phyloP scores from a whole-genome alignment of 2,797 vertebrate species.

The Ciconia nigra region DNA sequence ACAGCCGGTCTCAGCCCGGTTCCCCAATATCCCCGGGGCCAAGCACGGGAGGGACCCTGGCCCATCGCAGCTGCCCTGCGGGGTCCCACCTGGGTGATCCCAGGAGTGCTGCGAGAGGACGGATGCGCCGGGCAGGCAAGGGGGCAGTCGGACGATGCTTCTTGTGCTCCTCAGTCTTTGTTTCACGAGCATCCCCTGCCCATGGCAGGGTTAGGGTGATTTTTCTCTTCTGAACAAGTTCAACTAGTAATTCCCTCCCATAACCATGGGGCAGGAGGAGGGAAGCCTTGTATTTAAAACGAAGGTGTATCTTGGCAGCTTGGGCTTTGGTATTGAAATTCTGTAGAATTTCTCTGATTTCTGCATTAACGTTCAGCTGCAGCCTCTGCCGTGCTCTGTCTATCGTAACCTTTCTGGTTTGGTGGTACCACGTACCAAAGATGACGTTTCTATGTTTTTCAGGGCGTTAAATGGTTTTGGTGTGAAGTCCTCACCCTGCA shows the following conservation, averaged over 20 bases:
- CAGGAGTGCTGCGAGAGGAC: not conserved
- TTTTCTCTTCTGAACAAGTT: not conserved
- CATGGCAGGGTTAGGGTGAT: too few species aligned
- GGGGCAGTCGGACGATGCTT: accelerated
- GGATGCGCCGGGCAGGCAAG: not conserved
- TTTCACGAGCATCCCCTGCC: not conserved
- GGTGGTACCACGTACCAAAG: not conserved
- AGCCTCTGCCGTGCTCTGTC: accelerated
- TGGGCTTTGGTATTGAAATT: not conserved
- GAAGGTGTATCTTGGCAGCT: not conserved
- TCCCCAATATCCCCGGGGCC: too few species aligned
- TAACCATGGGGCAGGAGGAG: not conserved
- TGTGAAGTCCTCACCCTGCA: not conserved
- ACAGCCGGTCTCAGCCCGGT: accelerated
- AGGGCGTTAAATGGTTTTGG: not conserved
- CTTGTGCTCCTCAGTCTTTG: accelerated
- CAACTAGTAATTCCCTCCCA: not conserved
- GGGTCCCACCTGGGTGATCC: not conserved
- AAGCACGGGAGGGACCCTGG: not conserved
- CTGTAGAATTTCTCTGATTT: accelerated
- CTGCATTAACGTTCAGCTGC: not conserved
- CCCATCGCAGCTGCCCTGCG: accelerated
- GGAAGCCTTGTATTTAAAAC: not conserved
- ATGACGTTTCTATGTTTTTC: accelerated
- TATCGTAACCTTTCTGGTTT: not conserved